Evolutionary conservation across 2,113 vertebrate genomes (phyloP), one percentile per base, ranked within the genome.

Genomic region (Colius striatus): DNA sequence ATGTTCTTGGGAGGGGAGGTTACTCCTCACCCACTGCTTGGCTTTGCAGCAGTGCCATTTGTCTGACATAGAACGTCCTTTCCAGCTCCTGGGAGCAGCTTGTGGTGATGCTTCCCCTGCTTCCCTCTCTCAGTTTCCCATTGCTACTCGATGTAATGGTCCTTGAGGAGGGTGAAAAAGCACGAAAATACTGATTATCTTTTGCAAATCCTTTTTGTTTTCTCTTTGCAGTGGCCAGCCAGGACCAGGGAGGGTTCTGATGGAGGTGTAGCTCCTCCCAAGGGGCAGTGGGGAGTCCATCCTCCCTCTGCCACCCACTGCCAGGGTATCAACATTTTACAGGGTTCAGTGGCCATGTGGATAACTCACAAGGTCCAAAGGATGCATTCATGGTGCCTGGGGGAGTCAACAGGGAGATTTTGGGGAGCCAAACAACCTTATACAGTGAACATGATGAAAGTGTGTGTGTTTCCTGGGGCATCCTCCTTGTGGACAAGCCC

Each of bases 1-100:
- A 86, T 67, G 12, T 81, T 96, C 67, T 70, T 62, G 57, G 78
- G 70, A 95, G 87, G 53, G 67, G 34, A 85, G 30, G 75, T 90
- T 54, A 57, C 74, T 76, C 45, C 53, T 94, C 7, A 0, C 16
- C 32, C 60, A 78, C 86, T 4, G 5, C 58, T 94, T 8, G 13
- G 67, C 29, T 67, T 73, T 3, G 1, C 55, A 89, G 65, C 4
- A 1, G 30, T 30, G 48, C 30, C 66, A 34, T 76, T 96, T 72
- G 17, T 55, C 74, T 73, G 73, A 61, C 30, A 41, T 41, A 53
- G 14, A 71, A 85, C 61, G 53, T 77, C 47, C 54, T 27, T 60
- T 60, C 57, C 53, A 22, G 30, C 60, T 77, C 70, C 54, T 0
- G 0, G 48, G 32, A 92, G 20, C 15, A 57, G 41, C 50, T 58